phyloP scores from a whole-genome alignment of 2,797 vertebrate species.

The Myoxocephalus aenaeus region DNA sequence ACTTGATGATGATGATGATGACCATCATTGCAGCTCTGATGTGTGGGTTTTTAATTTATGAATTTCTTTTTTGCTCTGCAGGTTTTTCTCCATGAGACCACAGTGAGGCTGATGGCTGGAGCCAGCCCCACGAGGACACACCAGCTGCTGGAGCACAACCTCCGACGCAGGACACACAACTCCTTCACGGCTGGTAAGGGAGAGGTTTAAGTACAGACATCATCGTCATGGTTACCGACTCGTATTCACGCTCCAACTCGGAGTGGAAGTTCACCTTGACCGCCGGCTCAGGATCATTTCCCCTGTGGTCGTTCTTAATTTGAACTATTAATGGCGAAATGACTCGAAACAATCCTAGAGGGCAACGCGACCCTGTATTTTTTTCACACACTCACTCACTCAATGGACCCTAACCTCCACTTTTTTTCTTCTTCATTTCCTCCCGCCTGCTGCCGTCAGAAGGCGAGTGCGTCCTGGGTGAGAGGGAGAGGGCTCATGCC shows the following conservation, averaged over 20 bases:
- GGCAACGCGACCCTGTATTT: neutral
- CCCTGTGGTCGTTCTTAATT: neutral
- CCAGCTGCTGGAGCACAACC: conserved; percentile 96
- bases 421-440: neutral
- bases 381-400: neutral
- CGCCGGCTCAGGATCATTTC: conserved; percentile 17
- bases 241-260: neutral
- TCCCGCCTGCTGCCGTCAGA: conserved; percentile 52
- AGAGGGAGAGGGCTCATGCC: conserved; percentile 93
- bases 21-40: neutral
- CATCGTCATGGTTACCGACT: neutral
- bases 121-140: conserved; percentile 98
- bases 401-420: neutral
- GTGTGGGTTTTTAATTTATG: neutral
- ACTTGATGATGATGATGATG: conserved; percentile 2
- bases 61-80: conserved; percentile 56
- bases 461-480: conserved; percentile 83
- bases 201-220: neutral
- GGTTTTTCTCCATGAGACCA: conserved; percentile 98
- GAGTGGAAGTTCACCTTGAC: conserved; percentile 13
- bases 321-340: neutral
- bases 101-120: conserved; percentile 96
- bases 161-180: conserved; percentile 86
- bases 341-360: neutral
- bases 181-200: conserved; percentile 72